These are phyloP conservation scores for Suillia variegata DNA, from an alignment of 2,888 invertebrate genomes.

Conservation along the genomic window DNA sequence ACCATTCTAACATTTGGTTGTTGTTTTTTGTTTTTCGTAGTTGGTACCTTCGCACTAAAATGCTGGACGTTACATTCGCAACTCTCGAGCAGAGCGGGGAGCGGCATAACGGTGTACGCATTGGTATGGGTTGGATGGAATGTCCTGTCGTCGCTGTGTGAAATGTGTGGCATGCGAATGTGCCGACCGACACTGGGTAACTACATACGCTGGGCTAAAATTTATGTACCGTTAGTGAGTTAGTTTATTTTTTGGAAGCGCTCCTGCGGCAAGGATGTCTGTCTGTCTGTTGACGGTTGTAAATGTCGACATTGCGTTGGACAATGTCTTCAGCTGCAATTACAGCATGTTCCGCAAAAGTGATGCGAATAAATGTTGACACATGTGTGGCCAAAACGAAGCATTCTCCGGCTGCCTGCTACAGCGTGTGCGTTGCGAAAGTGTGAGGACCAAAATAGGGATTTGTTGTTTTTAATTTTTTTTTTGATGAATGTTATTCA, in stretches of 20 bases:
- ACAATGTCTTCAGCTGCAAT: conserved; percentile 55
- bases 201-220: conserved; percentile 32
- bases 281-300: conserved; percentile 46
- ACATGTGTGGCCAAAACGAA: conserved; percentile 37
- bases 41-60: background rate
- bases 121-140: background rate
- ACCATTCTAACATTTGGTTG: background rate
- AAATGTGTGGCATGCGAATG: conserved; percentile 48
- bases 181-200: conserved; percentile 8
- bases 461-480: too few species aligned
- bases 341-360: conserved; percentile 44
- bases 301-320: conserved; percentile 49
- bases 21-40: too few species aligned
- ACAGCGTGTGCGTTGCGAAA: background rate
- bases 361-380: conserved; percentile 49
- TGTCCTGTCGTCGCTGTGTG: conserved; percentile 46
- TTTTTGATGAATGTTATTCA: too few species aligned
- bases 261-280: conserved; percentile 1
- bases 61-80: too few species aligned
- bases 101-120: too few species aligned
- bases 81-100: too few species aligned
- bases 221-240: conserved; percentile 51
- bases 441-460: too few species aligned
- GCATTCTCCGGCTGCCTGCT: background rate
- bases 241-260: conserved; percentile 41